Evolutionary conservation across 1,140 invertebrate genomes (phyloP), one percentile per base, ranked within the genome.

Genomic region (Pararge aegeria): DNA sequence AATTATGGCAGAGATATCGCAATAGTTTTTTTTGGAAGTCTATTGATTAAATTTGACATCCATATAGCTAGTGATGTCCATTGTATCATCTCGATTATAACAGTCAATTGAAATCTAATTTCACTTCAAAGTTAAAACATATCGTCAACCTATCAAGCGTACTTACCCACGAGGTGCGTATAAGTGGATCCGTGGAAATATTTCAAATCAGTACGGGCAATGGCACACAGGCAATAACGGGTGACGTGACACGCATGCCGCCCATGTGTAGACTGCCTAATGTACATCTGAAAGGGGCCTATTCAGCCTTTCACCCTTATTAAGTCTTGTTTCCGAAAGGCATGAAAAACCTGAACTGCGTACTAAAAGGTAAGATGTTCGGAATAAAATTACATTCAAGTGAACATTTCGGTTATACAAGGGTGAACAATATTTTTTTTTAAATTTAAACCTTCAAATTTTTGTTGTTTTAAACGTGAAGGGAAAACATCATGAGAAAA

Each of bases 121-220:
- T 7, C 24, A 24, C n/a, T n/a, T n/a, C n/a, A n/a, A n/a, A n/a
- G n/a, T 24, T 24, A 24, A 24, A 24, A 24, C 24, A 24, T 24
- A 24, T 4, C 16, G 15, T 42, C 13, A 42, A 42, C 13, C 38
- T 16, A 18, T 1, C n/a, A 42, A 21, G 21, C 40, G 29, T 66
- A n/a, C 59, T 55, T 38, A 15, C 30, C 44, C 21, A 27, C 44
- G 77, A 86, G 78, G 70, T 79, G 79, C 77, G 82, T 78, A 81
- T 88, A 86, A 88, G 83, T 86, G 83, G 74, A 84, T 85, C 75
- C 85, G 82, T 88, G 85, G 70, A 88, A 88, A 84, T 87, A 88
- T 87, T 88, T 83, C 80, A 88, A 88, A 88, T 88, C 83, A 80
- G 83, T 55, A 61, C 80, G 68, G 73, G 74, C 75, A 71, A 75